Evolutionary conservation across 2,888 invertebrate species (phyloP), one percentile per base, ranked within the genome.

Genomic region (Rotaria sp.): DNA sequence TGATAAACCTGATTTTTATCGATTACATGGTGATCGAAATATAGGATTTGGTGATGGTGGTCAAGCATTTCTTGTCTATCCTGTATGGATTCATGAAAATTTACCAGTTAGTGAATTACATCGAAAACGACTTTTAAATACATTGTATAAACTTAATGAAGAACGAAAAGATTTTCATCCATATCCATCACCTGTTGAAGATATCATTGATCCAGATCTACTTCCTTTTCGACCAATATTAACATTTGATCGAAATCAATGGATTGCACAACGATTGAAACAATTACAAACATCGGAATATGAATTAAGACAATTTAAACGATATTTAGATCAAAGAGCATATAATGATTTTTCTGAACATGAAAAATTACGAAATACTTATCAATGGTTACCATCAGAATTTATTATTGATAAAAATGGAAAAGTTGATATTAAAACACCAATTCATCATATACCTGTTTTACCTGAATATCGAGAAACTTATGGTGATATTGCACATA

Each of bases 201-300:
- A 80, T 80, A 80, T 80, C n/a, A 45, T 80, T 80, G 80, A 80
- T 45, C 80, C 45, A 80, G 80, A 80, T 41, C 15, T 80, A n/a
- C n/a, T 80, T 13, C 13, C 45, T 5, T 80, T 10, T 24, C 41
- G 45, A 80, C 45, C 80, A 45, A 0, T 13, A 15, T 3, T 15
- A 67, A 8, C 11, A 35, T 67, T 67, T 21, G 7, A 80, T 80
- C 41, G 26, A 41, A 26, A 45, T 45, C 7, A 13, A 80, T 80
- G 45, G 80, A 80, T 45, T 41, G 45, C 38, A n/a, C 80, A 45
- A 45, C 45, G 11, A 5, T 4, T 45, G 3, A 80, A 45, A 80
- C 2, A 41, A 8, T 10, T 11, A 41, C 8, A 26, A 38, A 38
- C 7, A 2, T 24, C 7, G 45, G 75, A 24, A 24, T 41, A 18